Base-by-base conservation (phyloP, 64 coral and sea anemone species). In the Trachythela sp. region DNA sequence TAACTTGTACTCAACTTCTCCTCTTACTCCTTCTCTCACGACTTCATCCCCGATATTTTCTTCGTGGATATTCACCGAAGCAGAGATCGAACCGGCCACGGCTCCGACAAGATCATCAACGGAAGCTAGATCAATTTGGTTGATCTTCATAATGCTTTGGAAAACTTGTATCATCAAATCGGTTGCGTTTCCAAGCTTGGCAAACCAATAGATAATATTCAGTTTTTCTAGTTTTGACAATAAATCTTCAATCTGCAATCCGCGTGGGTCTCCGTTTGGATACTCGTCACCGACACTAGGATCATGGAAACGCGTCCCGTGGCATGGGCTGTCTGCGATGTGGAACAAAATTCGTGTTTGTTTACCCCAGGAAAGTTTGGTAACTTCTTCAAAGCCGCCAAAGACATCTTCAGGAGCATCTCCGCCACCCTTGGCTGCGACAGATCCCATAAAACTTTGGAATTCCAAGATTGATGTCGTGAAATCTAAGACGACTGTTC, bases 271-370 rank as follows among this genome's bases (percentile, higher is more conserved):
- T 64, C 56, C 56, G 56, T 64, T 64, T 10, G 56, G 56, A 64
- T 64, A 64, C 4, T 64, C 56, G 56, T 64, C 56, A 8, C 20
- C 56, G 4, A 64, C 56, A 22, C 56, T 64, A 64, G 56, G 56
- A 64, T 64, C 56, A 18, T 64, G 56, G 24, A 64, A 64, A 64
- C 56, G 56, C 1, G 56, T 64, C 26, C 56, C 56, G 56, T 64
- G 56, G 56, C 56, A 64, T 24, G 56, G 56, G 56, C 56, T 64
- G 26, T 64, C 56, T 20, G 56, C 56, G 56, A 64, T 64, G 56
- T 64, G 56, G 56, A 64, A 64, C 56, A 64, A 64, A 64, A 64
- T 64, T 64, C 56, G 56, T 27, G 56, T 64, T 64, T 64, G 56
- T 64, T 64, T 64, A 2, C 15, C 26, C 56, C 56, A 64, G 56